Conservation (phyloP, 53 echinoderm and acorn worm species). For the Astropecten irregularis region DNA sequence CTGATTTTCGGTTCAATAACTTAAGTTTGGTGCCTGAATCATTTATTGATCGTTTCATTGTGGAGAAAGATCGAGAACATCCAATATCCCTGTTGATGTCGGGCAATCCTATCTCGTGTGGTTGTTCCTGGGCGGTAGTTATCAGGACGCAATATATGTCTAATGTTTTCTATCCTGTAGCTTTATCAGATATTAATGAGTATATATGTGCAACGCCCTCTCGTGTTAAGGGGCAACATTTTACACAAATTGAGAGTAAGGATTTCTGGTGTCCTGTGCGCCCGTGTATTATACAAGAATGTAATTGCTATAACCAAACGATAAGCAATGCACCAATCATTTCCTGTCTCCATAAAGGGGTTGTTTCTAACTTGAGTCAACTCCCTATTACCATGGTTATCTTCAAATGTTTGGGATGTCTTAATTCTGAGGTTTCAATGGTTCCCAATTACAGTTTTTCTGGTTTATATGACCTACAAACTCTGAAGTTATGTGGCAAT, state of each 20-base stretch:
- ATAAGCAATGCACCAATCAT: constrained; percentile 25
- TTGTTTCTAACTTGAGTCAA: background rate
- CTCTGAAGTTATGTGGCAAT: constrained; percentile 38
- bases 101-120: constrained; percentile 61
- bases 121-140: constrained; percentile 10
- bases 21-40: constrained; percentile 25
- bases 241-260: constrained; percentile 33
- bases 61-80: constrained; percentile 7
- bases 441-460: constrained; percentile 2
- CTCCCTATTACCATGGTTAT: constrained; percentile 32
- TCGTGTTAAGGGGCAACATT: constrained; percentile 8
- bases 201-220: constrained; percentile 52
- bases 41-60: constrained; percentile 6
- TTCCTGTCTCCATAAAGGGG: constrained; percentile 1
- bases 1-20: constrained; percentile 54
- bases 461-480: constrained; percentile 9
- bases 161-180: constrained; percentile 18
- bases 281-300: background rate
- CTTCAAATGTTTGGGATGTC: constrained; percentile 45
- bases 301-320: constrained; percentile 48
- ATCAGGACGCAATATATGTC: background rate
- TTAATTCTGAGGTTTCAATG: background rate
- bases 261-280: constrained; percentile 60
- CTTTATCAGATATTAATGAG: constrained; percentile 31
- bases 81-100: background rate